These are phyloP conservation scores for Passer domesticus DNA, from an alignment of 2,113 vertebrate species.

Conservation along the genomic window DNA sequence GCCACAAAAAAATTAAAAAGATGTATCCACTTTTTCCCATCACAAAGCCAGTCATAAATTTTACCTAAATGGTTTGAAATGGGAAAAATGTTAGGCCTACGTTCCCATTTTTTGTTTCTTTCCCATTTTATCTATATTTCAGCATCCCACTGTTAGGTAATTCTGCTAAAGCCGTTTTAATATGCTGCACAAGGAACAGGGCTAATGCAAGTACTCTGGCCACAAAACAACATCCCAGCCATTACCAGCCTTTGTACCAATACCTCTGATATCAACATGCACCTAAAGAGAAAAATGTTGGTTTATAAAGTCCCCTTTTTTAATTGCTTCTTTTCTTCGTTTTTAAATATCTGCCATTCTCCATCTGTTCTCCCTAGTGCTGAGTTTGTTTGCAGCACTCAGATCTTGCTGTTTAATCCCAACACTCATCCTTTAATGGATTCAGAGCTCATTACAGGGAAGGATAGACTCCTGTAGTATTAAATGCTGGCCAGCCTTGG, in stretches of 20 bases:
- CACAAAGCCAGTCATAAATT: background rate
- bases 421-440: constrained; percentile 44
- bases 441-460: constrained; percentile 44
- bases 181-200: constrained; percentile 23
- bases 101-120: background rate
- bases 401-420: constrained; percentile 47
- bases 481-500: constrained; percentile 29
- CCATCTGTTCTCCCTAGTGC: constrained; percentile 58
- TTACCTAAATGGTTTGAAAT: background rate
- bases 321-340: constrained; percentile 54
- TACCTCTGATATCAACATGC: constrained; percentile 45
- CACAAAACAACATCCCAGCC: constrained; percentile 36
- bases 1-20: background rate
- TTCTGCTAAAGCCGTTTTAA: constrained; percentile 34
- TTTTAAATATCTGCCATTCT: constrained; percentile 56
- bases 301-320: constrained; percentile 42
- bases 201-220: constrained; percentile 47
- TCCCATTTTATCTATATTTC: background rate
- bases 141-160: constrained; percentile 24
- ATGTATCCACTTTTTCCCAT: background rate
- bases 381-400: constrained; percentile 28
- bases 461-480: background rate
- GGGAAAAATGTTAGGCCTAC: background rate
- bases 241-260: constrained; percentile 25
- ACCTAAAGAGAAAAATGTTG: background rate